These are phyloP conservation scores for Lerista edwardsae DNA, from an alignment of 2,797 vertebrate species.

Conservation along the genomic window DNA sequence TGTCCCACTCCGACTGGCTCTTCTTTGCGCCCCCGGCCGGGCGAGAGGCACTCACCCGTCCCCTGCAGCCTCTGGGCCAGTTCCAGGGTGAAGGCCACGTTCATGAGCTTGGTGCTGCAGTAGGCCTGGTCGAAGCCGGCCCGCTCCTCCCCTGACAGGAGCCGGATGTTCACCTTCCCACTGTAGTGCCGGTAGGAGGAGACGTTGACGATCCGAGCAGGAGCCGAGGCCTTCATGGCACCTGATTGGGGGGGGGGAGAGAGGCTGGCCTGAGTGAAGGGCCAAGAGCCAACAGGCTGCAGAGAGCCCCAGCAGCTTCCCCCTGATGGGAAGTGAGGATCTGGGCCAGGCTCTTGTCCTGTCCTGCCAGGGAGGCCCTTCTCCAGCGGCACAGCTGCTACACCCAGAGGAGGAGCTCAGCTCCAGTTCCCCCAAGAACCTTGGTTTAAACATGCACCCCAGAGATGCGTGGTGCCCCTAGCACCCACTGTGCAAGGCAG, in stretches of 20 bases:
- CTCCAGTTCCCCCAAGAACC: no score
- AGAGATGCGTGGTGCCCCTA: no score
- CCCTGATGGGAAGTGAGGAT: no score
- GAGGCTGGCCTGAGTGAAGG: no score
- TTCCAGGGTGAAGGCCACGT: slow-evolving; percentile 84
- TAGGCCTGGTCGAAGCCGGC: slow-evolving; percentile 37
- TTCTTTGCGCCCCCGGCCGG: no score
- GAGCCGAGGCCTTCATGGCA: slow-evolving; percentile 79
- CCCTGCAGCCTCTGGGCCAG: slow-evolving; percentile 81
- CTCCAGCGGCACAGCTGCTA: not conserved
- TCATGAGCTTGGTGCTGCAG: slow-evolving; percentile 87
- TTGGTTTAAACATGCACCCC: no score
- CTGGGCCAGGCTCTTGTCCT: no score
- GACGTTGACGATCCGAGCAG: slow-evolving; percentile 82
- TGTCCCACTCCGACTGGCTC: no score
- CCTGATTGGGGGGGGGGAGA: slow-evolving; percentile 55
- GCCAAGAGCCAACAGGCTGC: not conserved
- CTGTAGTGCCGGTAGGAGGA: slow-evolving; percentile 77
- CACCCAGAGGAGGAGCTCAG: not conserved
- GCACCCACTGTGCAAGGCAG: no score
- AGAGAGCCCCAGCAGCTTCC: no score
- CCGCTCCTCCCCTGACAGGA: slow-evolving; percentile 77
- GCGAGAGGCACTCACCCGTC: slow-evolving; percentile 77
- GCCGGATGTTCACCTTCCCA: slow-evolving; percentile 76
- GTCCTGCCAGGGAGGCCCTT: no score